Conservation (phyloP, 2,113 vertebrate genomes). For the Octodon degus region DNA sequence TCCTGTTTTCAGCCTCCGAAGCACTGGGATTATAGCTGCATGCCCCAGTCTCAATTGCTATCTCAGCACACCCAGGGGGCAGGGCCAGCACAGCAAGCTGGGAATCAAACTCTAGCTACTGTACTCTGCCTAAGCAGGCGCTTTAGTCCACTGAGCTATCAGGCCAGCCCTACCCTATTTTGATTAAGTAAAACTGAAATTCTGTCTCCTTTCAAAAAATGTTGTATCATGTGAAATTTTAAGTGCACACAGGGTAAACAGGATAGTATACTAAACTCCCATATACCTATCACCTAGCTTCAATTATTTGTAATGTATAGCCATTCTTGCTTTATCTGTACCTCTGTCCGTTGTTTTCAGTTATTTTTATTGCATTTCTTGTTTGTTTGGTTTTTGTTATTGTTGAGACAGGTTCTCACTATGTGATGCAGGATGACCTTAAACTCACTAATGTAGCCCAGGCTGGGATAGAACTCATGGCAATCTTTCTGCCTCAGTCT, state of each 20-base stretch:
- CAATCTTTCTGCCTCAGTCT: not conserved
- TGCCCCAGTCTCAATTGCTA: too few species aligned
- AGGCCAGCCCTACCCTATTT: not conserved
- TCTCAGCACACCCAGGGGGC: too few species aligned
- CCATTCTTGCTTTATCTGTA: conserved; percentile 29
- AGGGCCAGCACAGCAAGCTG: too few species aligned
- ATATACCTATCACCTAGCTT: not conserved
- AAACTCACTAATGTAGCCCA: not conserved
- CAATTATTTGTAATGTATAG: not conserved
- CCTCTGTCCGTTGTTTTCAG: not conserved
- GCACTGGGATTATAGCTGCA: too few species aligned
- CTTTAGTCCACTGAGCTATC: too few species aligned
- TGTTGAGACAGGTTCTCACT: not conserved
- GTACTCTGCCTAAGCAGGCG: too few species aligned
- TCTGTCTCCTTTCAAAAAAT: not conserved
- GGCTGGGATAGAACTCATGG: not conserved
- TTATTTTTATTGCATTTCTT: conserved; percentile 26
- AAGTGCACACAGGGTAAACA: not conserved
- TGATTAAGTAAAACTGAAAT: conserved; percentile 45
- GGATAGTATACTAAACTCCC: not conserved
- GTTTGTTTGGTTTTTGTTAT: not conserved
- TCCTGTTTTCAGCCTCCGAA: too few species aligned
- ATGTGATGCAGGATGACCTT: not conserved
- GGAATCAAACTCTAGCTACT: too few species aligned
- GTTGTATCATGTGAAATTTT: conserved; percentile 36